Evolutionary conservation across 2,888 invertebrate genomes (phyloP).

Genomic region (Phyllotreta striolata): DNA sequence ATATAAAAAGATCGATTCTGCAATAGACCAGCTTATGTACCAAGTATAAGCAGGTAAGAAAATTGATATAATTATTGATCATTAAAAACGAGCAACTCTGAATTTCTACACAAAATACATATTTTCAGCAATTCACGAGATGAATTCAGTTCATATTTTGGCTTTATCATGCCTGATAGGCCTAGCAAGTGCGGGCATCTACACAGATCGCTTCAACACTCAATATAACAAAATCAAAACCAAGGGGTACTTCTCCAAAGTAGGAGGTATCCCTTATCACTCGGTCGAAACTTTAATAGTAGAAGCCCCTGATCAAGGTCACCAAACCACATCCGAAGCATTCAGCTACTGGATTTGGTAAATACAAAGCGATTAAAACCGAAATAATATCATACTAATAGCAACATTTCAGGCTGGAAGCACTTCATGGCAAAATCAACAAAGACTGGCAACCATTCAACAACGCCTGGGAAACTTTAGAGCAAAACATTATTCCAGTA

Average conservation of each 20-base stretch:
- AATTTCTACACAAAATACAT: too few relatives aligned
- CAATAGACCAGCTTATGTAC: too few relatives aligned
- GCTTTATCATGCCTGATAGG: constrained; percentile 32
- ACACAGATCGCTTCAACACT: constrained; percentile 41
- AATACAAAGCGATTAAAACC: neutral
- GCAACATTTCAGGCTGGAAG: constrained; percentile 36
- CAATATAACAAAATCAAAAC: constrained; percentile 45
- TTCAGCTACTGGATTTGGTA: constrained; percentile 45
- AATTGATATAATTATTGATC: too few relatives aligned
- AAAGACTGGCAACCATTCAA: constrained; percentile 45
- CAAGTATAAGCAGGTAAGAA: too few relatives aligned
- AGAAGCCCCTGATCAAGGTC: constrained; percentile 45
- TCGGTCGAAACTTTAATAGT: constrained; percentile 45
- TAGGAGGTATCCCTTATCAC: constrained; percentile 45
- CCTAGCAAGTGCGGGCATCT: constrained; percentile 38
- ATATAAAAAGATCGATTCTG: too few relatives aligned
- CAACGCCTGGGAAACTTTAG: constrained; percentile 42
- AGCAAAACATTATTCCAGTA: constrained; percentile 44
- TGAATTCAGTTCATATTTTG: too few relatives aligned
- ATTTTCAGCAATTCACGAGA: too few relatives aligned
- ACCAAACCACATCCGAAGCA: constrained; percentile 47
- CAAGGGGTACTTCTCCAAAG: constrained; percentile 43
- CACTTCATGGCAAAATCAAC: constrained; percentile 41
- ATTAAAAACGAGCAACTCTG: too few relatives aligned
- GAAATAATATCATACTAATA: neutral